Evolutionary conservation across 2,113 vertebrate genomes (phyloP).

Genomic region (Alethe castanea): DNA sequence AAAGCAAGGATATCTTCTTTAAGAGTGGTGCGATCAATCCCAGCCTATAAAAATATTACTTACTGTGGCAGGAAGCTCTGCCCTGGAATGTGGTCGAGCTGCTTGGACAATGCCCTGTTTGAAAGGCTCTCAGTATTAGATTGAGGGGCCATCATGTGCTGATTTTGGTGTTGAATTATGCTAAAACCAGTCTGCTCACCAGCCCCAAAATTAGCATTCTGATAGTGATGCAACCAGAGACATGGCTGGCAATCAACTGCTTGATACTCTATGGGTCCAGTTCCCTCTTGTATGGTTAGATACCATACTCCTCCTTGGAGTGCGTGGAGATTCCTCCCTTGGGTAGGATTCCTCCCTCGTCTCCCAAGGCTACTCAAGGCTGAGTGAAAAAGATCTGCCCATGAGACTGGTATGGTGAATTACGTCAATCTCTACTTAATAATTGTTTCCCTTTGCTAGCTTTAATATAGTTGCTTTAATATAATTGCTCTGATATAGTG

Average conservation of each 20-base stretch:
- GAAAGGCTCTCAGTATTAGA: background rate
- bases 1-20: background rate
- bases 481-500: background rate
- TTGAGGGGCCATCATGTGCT: rapidly evolving
- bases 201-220: background rate
- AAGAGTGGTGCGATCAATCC: background rate
- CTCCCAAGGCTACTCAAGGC: background rate
- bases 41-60: background rate
- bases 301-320: background rate
- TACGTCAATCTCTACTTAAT: background rate
- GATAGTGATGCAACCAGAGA: rapidly evolving
- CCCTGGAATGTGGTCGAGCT: background rate
- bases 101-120: background rate
- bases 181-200: background rate
- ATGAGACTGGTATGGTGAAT: background rate
- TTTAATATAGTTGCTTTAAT: background rate
- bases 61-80: background rate
- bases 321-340: background rate
- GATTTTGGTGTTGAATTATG: background rate
- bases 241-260: background rate
- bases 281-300: background rate
- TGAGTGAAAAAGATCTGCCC: background rate
- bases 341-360: too few species aligned
- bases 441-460: background rate
- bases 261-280: background rate